These are phyloP conservation scores for Gastrophysa polygoni DNA, from an alignment of 2,888 invertebrate genomes.

Conservation along the genomic window DNA sequence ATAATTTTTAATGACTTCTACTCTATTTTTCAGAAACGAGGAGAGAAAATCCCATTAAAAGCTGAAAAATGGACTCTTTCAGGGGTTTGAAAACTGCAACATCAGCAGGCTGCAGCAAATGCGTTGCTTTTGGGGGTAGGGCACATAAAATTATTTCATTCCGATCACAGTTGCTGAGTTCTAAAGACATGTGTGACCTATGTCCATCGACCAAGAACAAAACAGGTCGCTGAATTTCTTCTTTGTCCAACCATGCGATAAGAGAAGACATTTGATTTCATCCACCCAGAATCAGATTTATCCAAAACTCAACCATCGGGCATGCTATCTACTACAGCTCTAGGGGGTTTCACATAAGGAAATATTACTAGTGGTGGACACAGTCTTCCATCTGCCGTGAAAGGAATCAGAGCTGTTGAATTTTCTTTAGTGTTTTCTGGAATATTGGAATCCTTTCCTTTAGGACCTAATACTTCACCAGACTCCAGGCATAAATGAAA, in stretches of 20 bases:
- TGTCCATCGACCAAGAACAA: slow-evolving; percentile 45
- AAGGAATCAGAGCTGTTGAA: too few relatives aligned
- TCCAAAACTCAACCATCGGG: slow-evolving; percentile 34
- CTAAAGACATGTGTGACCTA: slow-evolving; percentile 41
- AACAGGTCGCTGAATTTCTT: slow-evolving; percentile 35
- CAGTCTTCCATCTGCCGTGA: slow-evolving; percentile 23
- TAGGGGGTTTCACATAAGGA: slow-evolving; percentile 32
- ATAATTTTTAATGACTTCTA: too few relatives aligned
- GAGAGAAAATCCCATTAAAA: too few relatives aligned
- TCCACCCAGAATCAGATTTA: slow-evolving; percentile 41
- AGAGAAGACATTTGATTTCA: slow-evolving; percentile 37
- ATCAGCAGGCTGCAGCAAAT: slow-evolving; percentile 42
- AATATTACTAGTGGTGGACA: slow-evolving; percentile 18
- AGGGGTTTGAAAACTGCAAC: slow-evolving; percentile 44
- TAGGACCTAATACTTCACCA: slow-evolving; percentile 29
- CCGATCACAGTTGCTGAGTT: slow-evolving; percentile 38
- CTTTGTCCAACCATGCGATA: slow-evolving; percentile 31
- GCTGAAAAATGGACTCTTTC: too few relatives aligned
- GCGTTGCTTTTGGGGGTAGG: slow-evolving; percentile 42
- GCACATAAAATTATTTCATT: slow-evolving; percentile 42
- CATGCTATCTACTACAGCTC: slow-evolving; percentile 21
- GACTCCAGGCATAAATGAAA: slow-evolving; percentile 44
- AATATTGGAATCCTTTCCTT: slow-evolving; percentile 24
- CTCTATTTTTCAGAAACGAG: too few relatives aligned
- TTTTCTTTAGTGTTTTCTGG: too few relatives aligned